Evolutionary conservation across 2,797 vertebrate species (phyloP).

Genomic region (Limnodromus scolopaceus): DNA sequence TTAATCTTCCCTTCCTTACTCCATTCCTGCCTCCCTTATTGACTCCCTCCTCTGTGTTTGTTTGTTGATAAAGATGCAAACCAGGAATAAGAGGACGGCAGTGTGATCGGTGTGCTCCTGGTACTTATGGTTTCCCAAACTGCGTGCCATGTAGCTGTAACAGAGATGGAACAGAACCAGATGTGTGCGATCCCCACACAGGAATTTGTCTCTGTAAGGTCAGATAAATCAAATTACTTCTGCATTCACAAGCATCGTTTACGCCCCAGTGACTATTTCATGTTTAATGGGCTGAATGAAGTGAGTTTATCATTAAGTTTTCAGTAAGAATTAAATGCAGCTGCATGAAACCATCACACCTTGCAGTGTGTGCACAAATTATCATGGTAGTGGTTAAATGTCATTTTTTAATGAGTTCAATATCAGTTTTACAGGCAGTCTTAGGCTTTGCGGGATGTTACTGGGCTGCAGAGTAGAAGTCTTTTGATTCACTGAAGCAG

Average conservation of each 20-base stretch:
- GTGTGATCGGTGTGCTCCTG: slow-evolving; percentile 88
- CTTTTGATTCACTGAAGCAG: neutral
- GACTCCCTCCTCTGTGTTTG: neutral
- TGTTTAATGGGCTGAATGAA: neutral
- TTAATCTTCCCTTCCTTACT: neutral
- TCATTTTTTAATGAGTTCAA: neutral
- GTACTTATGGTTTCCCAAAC: slow-evolving; percentile 87
- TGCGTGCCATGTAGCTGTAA: slow-evolving; percentile 87
- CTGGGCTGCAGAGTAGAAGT: neutral
- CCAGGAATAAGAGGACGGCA: slow-evolving; percentile 84
- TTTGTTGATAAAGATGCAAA: slow-evolving; percentile 84
- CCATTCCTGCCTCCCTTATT: neutral
- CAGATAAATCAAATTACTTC: slow-evolving; percentile 45
- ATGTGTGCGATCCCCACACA: slow-evolving; percentile 85
- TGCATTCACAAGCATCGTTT: neutral
- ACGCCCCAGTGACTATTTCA: neutral
- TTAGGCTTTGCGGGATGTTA: neutral
- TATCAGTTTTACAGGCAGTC: neutral
- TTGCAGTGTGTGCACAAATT: neutral
- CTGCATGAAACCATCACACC: neutral
- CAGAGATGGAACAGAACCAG: slow-evolving; percentile 79
- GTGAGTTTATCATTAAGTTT: neutral
- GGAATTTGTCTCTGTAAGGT: slow-evolving; percentile 94
- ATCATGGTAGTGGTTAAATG: neutral
- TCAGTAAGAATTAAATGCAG: neutral